Evolutionary conservation across 2,888 invertebrate genomes (phyloP).

Genomic region (Gymnoscelis rufifasciata): DNA sequence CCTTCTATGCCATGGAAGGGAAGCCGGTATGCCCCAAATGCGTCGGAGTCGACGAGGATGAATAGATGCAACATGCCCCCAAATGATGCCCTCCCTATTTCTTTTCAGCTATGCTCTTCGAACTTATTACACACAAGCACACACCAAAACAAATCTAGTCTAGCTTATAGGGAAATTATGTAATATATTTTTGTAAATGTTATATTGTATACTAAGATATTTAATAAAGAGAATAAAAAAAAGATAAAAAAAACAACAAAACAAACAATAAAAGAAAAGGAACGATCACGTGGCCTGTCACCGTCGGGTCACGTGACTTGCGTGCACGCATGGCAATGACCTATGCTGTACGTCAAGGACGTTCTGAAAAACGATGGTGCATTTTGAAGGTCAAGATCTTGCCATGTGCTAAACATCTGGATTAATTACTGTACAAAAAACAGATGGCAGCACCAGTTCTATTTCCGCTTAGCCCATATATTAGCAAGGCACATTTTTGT

Average conservation of each 20-base stretch:
- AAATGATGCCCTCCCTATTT: conserved; percentile 65
- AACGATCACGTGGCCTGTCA: conserved; percentile 34
- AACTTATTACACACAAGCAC: conserved; percentile 39
- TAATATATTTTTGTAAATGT: conserved; percentile 75
- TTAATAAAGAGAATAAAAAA: conserved; percentile 78
- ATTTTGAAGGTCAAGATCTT: conserved; percentile 57
- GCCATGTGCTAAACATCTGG: neutral
- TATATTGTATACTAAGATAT: conserved; percentile 74
- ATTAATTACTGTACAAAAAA: too few species aligned
- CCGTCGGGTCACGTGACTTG: conserved; percentile 49
- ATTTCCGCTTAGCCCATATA: too few species aligned
- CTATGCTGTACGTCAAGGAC: conserved; percentile 45
- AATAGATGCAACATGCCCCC: conserved; percentile 72
- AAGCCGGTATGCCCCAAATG: conserved; percentile 97
- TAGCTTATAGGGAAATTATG: conserved; percentile 62
- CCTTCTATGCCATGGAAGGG: conserved; percentile 98
- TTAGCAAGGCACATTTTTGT: too few species aligned
- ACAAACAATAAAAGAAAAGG: conserved; percentile 40
- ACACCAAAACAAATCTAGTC: conserved; percentile 44
- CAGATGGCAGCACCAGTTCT: neutral
- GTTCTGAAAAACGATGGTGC: conserved; percentile 36
- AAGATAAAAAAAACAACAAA: conserved; percentile 52
- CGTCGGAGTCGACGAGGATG: conserved; percentile 94
- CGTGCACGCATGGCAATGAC: conserved; percentile 65
- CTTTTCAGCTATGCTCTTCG: conserved; percentile 75